phyloP scores from a whole-genome alignment of 1,140 invertebrate species.

The Bombus picipes region DNA sequence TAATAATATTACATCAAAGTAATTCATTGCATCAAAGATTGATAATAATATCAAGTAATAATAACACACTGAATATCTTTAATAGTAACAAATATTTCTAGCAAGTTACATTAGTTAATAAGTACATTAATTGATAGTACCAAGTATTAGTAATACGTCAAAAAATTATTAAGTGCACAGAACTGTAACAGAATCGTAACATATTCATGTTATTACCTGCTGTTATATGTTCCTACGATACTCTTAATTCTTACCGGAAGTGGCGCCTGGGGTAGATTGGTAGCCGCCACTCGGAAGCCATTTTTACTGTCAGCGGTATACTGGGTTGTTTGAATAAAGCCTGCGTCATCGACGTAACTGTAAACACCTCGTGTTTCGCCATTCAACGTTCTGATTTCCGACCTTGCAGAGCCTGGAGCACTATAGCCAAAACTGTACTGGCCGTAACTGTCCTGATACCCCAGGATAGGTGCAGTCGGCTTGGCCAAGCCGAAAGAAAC shows the following conservation, averaged over 20 bases:
- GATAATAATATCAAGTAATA: no score
- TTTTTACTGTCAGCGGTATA: constrained; percentile 75
- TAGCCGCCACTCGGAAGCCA: constrained; percentile 83
- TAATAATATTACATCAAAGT: no score
- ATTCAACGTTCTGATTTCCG: constrained; percentile 77
- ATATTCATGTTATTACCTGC: no score
- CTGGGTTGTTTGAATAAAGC: constrained; percentile 79
- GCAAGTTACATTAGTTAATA: no score
- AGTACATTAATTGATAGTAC: no score
- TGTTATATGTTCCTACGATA: no score
- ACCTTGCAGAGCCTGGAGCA: constrained; percentile 80
- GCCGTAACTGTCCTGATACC: constrained; percentile 82
- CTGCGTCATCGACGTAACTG: constrained; percentile 83
- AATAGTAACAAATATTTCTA: no score
- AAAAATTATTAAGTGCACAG: neutral
- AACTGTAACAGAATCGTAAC: no score
- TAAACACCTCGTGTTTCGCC: constrained; percentile 77
- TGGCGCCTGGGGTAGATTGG: constrained; percentile 82
- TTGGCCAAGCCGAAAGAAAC: neutral
- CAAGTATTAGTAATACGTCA: no score
- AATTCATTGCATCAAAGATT: no score
- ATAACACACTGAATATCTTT: no score
- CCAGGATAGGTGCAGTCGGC: constrained; percentile 62
- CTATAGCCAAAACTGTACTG: constrained; percentile 84
- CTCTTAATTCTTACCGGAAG: constrained; percentile 49